These are phyloP conservation scores for Panagrolaimus sp. DNA, from an alignment of 1,140 invertebrate species.

Conservation along the genomic window DNA sequence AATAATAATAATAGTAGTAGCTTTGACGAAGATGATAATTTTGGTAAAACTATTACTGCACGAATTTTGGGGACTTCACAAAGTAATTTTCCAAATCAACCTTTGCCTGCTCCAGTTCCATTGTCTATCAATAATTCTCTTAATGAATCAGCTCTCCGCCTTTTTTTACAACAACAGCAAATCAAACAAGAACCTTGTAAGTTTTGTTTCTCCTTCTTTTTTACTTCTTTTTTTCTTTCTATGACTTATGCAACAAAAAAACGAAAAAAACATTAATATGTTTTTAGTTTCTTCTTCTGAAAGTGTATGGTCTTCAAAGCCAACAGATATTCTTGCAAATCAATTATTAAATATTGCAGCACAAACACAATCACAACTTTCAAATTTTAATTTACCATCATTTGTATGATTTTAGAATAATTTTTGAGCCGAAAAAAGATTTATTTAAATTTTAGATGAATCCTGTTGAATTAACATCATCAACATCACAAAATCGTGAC, in stretches of 20 bases:
- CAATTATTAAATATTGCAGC: too few relatives aligned
- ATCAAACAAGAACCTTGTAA: slow-evolving; percentile 11
- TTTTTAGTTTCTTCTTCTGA: too few relatives aligned
- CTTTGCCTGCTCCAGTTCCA: background rate
- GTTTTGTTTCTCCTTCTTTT: slow-evolving; percentile 2
- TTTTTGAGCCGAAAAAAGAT: background rate
- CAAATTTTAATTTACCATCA: slow-evolving; percentile 5
- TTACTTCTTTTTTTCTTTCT: background rate
- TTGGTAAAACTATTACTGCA: background rate
- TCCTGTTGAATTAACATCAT: background rate
- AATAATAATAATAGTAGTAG: background rate
- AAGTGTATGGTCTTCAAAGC: too few relatives aligned
- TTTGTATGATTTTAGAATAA: slow-evolving; percentile 1
- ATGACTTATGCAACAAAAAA: too few relatives aligned
- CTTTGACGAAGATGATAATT: slow-evolving; percentile 6
- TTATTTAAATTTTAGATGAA: background rate
- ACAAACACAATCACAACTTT: background rate
- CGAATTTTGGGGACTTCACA: slow-evolving; percentile 1
- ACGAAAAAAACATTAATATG: too few relatives aligned
- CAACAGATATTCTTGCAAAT: too few relatives aligned
- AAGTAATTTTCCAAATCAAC: background rate
- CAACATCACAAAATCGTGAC: background rate
- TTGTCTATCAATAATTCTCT: background rate
- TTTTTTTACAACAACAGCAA: slow-evolving; percentile 12
- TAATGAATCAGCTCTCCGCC: slow-evolving; percentile 7